Base-by-base conservation (phyloP, 2,113 vertebrate species). In the Suncus etruscus region DNA sequence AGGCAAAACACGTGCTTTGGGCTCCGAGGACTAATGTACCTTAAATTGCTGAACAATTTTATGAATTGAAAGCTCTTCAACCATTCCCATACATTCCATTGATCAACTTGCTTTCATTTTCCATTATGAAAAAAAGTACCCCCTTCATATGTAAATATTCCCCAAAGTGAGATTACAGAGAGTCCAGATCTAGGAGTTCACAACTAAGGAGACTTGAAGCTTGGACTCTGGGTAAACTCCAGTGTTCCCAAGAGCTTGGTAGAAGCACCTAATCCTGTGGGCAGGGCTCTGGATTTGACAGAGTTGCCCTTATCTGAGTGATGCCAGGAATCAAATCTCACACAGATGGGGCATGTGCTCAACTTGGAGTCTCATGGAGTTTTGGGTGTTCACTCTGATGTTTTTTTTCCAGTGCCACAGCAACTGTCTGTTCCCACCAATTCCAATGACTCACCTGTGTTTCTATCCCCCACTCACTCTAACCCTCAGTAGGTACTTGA, bases 41-140 rank as follows among this genome's bases (percentile, higher is more conserved):
- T 76, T 90, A 81, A 51, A 79, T 45, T 45, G 29, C n/a, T 92
- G 74, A 88, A 91, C 70, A 27, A 89, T 72, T 77, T 32, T 31
- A 77, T 93, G 68, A 93, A 78, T 63, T 9, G 78, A 85, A 0
- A 83, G 18, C 32, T 78, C 78, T n/a, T 91, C 69, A 75, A 65
- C 11, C 20, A 83, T 65, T 39, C 11, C 27, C 16, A 70, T 75
- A 72, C 0, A 72, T 50, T 77, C 22, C 63, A 78, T 68, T 63
- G n/a, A 31, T 81, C 45, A 48, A 11, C 29, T 58, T 79, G 58
- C 24, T 83, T 83, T 89, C 39, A 66, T 58, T 86, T 92, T 83
- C 45, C 27, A 74, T 77, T 87, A 78, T 77, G 88, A 89, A 58
- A 54, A 89, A 92, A 86, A 50, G 54, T 77, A 77, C 31, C 47